Evolutionary conservation across 1,140 invertebrate genomes (phyloP), one percentile per base, ranked within the genome.

Genomic region (Atopsyche davidsoni): DNA sequence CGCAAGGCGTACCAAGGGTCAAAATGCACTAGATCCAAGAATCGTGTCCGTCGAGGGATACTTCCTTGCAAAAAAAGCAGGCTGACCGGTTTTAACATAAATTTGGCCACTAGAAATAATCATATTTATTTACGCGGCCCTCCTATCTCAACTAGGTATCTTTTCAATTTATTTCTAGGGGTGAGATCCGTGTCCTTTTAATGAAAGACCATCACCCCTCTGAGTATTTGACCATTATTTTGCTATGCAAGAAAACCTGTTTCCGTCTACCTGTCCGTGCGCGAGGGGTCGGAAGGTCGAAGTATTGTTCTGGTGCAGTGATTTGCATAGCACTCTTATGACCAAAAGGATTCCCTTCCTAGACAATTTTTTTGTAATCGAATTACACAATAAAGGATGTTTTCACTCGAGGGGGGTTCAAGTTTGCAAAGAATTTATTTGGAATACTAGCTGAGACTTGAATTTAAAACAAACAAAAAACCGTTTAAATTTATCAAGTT

Each of bases 11-110:
- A 10, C 6, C 28, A 36, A 44, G 40, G 11, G 34, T 10, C 35
- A 31, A 25, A 55, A 17, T 50, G 19, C 11, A 13, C 13, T 48
- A 28, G 14, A 16, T 1, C 21, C 32, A 13, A 35, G 4, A 50
- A 28, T 32, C 21, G 23, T 56, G 54, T 56, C 54, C 54, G 46
- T 31, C 42, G 38, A 46, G 36, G 50, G 55, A 57, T 49, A 58
- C 51, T 53, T 51, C 51, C 51, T 47, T 48, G 44, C 31, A 28
- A 53, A 46, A 40, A 52, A 58, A 52, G 45, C 44, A 34, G 57
- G 49, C 14, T 55, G 57, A 58, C 57, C 57, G 57, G 57, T 58
- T 58, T 58, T 51, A 53, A 21, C 18, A 19, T 19, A 51, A 40
- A 38, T 24, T 47, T 22, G 16, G 18, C 35, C 11, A 16, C 9